phyloP scores from a whole-genome alignment of 2,113 vertebrate species.

The Passer domesticus region DNA sequence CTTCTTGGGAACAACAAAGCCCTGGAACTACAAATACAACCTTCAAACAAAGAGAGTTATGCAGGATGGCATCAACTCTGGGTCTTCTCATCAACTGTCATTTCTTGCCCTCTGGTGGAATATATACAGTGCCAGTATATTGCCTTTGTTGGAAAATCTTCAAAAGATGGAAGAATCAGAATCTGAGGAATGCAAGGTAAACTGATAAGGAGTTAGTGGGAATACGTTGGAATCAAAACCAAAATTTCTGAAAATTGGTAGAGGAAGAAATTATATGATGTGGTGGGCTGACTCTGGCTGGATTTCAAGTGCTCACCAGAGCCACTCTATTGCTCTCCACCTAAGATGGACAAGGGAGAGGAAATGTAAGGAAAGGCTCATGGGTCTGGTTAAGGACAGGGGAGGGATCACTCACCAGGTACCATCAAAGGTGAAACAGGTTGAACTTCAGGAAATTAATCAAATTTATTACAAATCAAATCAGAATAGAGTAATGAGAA shows the following conservation, averaged over 20 bases:
- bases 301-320: not conserved
- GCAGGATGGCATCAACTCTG: not conserved
- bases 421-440: not conserved
- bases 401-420: not conserved
- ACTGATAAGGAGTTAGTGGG: not conserved
- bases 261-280: not conserved
- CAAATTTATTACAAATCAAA: not conserved
- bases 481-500: not conserved
- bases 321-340: accelerated
- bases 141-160: constrained; percentile 30
- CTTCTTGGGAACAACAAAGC: constrained; percentile 84
- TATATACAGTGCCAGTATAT: constrained; percentile 64
- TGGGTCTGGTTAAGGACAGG: not conserved
- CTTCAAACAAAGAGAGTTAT: constrained; percentile 47
- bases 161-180: not conserved
- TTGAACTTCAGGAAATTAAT: not conserved
- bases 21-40: constrained; percentile 78
- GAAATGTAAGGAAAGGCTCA: not conserved
- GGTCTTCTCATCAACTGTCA: constrained; percentile 18
- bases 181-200: constrained; percentile 39
- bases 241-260: not conserved
- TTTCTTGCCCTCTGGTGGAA: constrained; percentile 85
- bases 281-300: not conserved
- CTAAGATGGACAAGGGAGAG: not conserved
- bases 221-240: not conserved